These are phyloP conservation scores for Phyllotis vaccarum DNA, from an alignment of 2,797 vertebrate species.

Conservation along the genomic window DNA sequence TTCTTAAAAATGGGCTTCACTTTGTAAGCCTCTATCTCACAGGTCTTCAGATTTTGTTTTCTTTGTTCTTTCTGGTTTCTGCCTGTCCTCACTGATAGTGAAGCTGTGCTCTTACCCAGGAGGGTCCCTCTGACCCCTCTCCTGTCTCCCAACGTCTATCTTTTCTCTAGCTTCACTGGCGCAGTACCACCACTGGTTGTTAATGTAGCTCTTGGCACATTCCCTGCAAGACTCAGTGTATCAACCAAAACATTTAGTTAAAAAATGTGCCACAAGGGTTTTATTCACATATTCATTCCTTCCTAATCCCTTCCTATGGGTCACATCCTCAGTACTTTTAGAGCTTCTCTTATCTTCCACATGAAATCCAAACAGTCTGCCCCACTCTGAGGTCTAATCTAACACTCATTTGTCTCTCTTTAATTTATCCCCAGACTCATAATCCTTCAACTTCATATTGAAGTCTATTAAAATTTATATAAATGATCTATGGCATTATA, in stretches of 20 bases:
- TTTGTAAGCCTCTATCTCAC: neutral
- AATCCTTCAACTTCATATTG: neutral
- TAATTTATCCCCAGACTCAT: constrained; percentile 20
- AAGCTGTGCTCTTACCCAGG: neutral
- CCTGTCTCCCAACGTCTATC: neutral
- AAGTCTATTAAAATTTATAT: constrained; percentile 28
- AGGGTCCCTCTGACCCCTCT: neutral
- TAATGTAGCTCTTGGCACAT: neutral
- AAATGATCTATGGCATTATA: neutral
- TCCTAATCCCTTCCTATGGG: neutral
- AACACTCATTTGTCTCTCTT: neutral
- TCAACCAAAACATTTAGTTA: constrained; percentile 13
- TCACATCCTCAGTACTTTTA: neutral
- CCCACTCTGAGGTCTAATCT: neutral
- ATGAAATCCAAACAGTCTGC: neutral
- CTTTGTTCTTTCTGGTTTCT: neutral
- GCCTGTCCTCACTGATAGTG: neutral
- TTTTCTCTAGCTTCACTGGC: neutral
- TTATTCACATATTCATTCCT: neutral
- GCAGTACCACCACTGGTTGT: neutral
- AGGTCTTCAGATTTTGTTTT: neutral
- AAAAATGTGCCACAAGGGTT: constrained; percentile 23
- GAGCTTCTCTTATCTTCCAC: neutral
- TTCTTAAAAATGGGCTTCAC: constrained; percentile 17
- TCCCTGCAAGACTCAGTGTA: neutral